phyloP scores from a whole-genome alignment of 2,113 vertebrate species.

The Patagioenas fasciata region DNA sequence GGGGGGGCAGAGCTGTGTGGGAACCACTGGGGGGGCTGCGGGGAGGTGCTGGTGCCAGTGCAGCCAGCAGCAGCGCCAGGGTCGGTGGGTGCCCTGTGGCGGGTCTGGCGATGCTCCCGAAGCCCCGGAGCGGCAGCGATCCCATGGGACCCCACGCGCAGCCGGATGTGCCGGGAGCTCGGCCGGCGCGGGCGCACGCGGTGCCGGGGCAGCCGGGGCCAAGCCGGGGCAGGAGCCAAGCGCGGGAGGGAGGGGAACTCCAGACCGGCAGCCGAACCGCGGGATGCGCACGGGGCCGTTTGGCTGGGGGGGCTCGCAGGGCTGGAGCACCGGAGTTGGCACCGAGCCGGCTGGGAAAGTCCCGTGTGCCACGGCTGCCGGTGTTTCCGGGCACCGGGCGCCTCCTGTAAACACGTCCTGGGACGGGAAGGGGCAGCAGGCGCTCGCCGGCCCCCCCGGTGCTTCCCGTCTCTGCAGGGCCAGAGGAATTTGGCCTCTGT shows the following conservation, averaged over 20 bases:
- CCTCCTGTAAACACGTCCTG: neutral
- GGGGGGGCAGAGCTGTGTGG: too few relatives aligned
- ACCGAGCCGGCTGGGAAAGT: neutral
- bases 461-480: neutral
- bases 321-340: neutral
- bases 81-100: rapidly evolving
- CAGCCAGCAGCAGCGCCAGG: neutral
- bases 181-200: neutral
- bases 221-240: neutral
- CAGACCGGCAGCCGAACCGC: rapidly evolving
- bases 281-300: neutral
- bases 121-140: neutral
- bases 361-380: neutral
- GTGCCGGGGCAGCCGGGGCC: neutral
- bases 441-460: neutral
- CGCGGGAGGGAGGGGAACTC: neutral
- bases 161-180: neutral
- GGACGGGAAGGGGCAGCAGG: neutral
- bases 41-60: neutral
- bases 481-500: neutral
- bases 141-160: neutral
- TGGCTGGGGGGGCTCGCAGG: neutral
- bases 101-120: neutral
- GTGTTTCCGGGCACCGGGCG: neutral
- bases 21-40: neutral